phyloP scores from a whole-genome alignment of 2,888 invertebrate genomes.

The Zaprionus bogoriensis region DNA sequence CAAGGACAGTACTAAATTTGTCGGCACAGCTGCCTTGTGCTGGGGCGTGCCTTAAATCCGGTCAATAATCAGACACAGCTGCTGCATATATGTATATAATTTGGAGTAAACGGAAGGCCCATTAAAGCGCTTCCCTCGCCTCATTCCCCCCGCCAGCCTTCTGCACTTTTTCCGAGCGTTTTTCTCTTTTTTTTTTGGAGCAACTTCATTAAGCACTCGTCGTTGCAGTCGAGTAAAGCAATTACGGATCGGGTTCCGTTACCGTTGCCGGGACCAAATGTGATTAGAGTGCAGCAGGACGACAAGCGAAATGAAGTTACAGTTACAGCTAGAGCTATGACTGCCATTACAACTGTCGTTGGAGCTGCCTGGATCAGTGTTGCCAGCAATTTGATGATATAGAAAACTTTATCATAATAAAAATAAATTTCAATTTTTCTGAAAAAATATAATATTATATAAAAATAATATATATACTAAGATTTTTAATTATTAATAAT shows the following conservation, averaged over 20 bases:
- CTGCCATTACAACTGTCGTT: neutral
- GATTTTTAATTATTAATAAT: no score
- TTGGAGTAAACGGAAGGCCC: neutral
- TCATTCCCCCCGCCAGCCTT: neutral
- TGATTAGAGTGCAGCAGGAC: constrained; percentile 69
- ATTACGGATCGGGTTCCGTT: constrained; percentile 56
- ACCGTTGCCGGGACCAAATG: constrained; percentile 61
- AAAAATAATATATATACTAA: no score
- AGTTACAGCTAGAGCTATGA: constrained; percentile 4
- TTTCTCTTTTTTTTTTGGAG: neutral
- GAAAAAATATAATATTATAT: no score
- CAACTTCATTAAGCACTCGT: constrained; percentile 65
- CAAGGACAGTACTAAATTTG: neutral
- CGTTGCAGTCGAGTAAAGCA: constrained; percentile 66
- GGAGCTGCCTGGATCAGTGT: no score
- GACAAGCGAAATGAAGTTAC: constrained; percentile 33
- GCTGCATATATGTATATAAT: neutral
- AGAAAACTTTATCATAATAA: no score
- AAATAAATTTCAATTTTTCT: no score
- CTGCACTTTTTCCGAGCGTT: no score
- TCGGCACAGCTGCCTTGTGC: neutral
- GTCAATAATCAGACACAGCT: neutral
- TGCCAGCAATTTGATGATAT: no score
- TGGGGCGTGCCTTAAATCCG: neutral
- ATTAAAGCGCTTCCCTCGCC: neutral